Evolutionary conservation across 2,888 invertebrate species (phyloP).

Genomic region (Euzophera pinguis): DNA sequence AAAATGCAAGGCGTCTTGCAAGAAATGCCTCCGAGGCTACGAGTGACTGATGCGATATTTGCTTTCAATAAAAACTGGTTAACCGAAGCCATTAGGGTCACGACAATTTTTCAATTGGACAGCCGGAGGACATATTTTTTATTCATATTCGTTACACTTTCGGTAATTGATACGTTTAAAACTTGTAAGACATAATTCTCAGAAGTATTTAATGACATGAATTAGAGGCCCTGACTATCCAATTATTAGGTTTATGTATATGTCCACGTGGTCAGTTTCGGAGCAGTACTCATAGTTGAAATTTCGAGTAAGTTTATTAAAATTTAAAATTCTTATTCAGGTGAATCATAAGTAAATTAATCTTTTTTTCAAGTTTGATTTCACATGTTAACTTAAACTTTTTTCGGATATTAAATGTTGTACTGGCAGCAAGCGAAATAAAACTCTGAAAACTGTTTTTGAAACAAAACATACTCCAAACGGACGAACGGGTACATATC

Average conservation of each 20-base stretch:
- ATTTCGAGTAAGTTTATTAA: neutral
- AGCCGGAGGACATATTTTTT: constrained; percentile 45
- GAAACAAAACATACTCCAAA: too few relatives aligned
- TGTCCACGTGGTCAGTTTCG: neutral
- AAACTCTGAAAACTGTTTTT: too few relatives aligned
- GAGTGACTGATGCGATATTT: constrained; percentile 52
- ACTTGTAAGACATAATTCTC: constrained; percentile 34
- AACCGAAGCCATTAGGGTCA: constrained; percentile 52
- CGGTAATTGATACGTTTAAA: constrained; percentile 57
- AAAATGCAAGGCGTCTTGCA: constrained; percentile 57
- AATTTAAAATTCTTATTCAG: neutral
- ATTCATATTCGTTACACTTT: constrained; percentile 48
- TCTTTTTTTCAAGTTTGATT: neutral
- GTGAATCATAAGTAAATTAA: neutral
- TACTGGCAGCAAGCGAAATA: too few relatives aligned
- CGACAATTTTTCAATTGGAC: constrained; percentile 48
- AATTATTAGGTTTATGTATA: neutral
- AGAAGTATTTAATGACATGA: constrained; percentile 16
- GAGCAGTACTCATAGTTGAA: neutral
- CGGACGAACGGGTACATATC: too few relatives aligned
- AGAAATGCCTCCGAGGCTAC: constrained; percentile 25
- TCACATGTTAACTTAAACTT: too few relatives aligned
- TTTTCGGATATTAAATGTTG: too few relatives aligned
- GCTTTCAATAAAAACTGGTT: constrained; percentile 38
- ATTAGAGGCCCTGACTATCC: neutral